Conservation (phyloP, 2,888 invertebrate species). For the Tinea trinotella region DNA sequence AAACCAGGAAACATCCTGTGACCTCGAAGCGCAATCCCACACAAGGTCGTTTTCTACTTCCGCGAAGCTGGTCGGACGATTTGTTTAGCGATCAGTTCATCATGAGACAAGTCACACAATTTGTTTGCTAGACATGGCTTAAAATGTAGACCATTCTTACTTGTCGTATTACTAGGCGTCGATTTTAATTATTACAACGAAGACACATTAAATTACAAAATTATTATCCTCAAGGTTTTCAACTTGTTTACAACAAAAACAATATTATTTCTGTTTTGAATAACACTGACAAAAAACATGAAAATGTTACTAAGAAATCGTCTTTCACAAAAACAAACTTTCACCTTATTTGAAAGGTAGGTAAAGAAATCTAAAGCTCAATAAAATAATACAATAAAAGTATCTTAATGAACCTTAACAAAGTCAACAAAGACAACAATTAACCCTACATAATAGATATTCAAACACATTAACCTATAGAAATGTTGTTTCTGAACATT, state of each 20-base stretch:
- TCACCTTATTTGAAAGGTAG: constrained; percentile 2
- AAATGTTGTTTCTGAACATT: constrained; percentile 3
- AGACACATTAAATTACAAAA: no score
- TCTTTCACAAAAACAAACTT: neutral
- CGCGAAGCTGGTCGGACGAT: constrained; percentile 34
- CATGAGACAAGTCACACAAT: neutral
- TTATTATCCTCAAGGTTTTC: no score
- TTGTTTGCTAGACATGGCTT: neutral
- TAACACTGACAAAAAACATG: neutral
- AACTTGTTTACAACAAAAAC: no score
- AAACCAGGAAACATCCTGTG: constrained; percentile 54
- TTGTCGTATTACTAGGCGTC: neutral
- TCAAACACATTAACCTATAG: constrained; percentile 3
- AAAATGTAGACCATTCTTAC: neutral
- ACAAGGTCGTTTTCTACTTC: constrained; percentile 18
- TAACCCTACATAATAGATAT: constrained; percentile 6
- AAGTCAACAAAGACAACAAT: constrained; percentile 9
- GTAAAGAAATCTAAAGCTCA: constrained; percentile 3
- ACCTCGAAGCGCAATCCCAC: constrained; percentile 17
- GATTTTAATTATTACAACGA: no score
- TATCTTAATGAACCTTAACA: neutral
- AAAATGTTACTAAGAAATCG: neutral
- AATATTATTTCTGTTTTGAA: no score
- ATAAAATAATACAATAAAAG: constrained; percentile 7
- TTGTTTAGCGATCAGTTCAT: constrained; percentile 29